Conservation (phyloP, 2,888 invertebrate genomes). For the Euproctis similis region DNA sequence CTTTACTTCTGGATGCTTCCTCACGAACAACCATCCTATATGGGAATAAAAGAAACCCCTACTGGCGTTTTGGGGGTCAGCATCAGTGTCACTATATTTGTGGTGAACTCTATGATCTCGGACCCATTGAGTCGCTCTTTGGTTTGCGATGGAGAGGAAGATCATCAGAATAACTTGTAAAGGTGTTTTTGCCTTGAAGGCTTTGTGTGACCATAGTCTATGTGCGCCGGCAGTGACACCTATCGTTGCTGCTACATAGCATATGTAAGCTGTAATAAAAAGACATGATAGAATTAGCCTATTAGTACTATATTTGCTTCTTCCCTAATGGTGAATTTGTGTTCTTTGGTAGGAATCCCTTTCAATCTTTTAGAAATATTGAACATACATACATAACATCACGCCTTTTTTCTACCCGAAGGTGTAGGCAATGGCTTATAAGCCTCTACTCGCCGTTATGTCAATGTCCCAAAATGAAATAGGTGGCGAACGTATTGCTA, state of each 20-base stretch:
- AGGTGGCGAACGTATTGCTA: no score
- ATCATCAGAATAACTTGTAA: conserved; percentile 23
- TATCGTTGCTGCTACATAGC: conserved; percentile 19
- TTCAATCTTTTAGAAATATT: no score
- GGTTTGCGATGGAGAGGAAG: conserved; percentile 23
- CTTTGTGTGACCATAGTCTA: conserved; percentile 30
- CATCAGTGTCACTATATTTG: conserved; percentile 82
- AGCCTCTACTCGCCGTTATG: no score
- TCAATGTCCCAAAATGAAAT: no score
- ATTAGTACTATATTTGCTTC: no score
- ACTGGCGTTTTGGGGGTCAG: conserved; percentile 85
- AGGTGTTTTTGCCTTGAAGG: conserved; percentile 29
- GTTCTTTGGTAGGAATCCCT: no score
- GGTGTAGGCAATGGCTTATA: no score
- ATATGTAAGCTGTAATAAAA: conserved; percentile 17
- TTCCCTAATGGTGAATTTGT: no score
- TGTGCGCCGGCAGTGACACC: conserved; percentile 32
- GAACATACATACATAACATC: no score
- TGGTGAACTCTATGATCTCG: conserved; percentile 62
- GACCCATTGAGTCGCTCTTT: conserved; percentile 57
- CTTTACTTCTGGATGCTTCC: conserved; percentile 84
- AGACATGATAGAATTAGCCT: no score
- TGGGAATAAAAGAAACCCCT: conserved; percentile 90
- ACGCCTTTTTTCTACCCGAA: no score
- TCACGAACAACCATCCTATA: conserved; percentile 85